Conservation (phyloP, 2,797 vertebrate genomes). For the Geotrypetes seraphini region DNA sequence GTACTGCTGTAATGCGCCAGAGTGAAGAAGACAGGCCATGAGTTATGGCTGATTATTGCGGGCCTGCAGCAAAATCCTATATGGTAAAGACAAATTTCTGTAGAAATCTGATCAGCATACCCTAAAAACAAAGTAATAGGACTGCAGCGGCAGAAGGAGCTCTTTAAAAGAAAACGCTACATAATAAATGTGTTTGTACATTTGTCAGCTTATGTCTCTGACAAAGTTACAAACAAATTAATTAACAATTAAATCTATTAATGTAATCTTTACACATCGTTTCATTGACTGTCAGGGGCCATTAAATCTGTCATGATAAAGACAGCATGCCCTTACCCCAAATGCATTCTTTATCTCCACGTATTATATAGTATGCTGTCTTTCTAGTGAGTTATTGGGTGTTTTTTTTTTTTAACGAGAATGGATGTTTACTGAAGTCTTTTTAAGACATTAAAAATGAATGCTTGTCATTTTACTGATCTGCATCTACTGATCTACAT, state of each 20-base stretch:
- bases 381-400: conserved; percentile 60
- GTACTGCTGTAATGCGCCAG: not conserved
- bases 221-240: conserved; percentile 5
- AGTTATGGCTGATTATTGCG: not conserved
- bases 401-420: conserved; percentile 44
- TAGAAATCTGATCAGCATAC: not conserved
- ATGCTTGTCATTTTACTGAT: conserved; percentile 5
- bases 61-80: not conserved
- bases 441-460: conserved; percentile 21
- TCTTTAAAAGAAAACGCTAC: too few relatives aligned
- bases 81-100: not conserved
- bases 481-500: conserved; percentile 18
- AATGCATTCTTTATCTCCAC: conserved; percentile 57
- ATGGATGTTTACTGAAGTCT: conserved; percentile 7
- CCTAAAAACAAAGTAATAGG: not conserved
- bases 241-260: conserved; percentile 30
- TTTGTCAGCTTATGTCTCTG: not conserved
- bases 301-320: conserved; percentile 43
- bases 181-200: not conserved
- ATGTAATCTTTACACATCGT: conserved; percentile 48
- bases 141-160: not conserved
- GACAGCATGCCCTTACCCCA: conserved; percentile 45
- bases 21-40: not conserved
- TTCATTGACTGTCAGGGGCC: conserved; percentile 50
- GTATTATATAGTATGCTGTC: conserved; percentile 52